A percentile compares a stretch with the other conserved stretches of the same genome.
These are phyloP conservation scores for Parascotia fuliginaria DNA, from an alignment of 2,888 invertebrate genomes.

Conservation along the genomic window DNA sequence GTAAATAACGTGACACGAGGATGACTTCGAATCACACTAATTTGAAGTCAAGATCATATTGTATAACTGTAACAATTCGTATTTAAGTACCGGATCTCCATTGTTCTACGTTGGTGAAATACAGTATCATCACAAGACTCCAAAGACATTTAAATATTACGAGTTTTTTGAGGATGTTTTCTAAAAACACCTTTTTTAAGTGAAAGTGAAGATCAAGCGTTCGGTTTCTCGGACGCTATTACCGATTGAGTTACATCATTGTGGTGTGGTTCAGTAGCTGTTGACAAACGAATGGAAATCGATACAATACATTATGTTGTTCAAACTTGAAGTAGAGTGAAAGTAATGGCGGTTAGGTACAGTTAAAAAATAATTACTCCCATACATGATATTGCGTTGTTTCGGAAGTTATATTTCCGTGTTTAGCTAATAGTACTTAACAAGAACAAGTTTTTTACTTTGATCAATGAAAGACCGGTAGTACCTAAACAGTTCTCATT, in stretches of 20 bases:
- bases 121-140: neutral
- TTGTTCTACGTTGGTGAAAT: slow-evolving; percentile 27
- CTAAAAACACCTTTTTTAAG: slow-evolving; percentile 6
- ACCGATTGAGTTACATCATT: slow-evolving; percentile 26
- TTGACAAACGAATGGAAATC: slow-evolving; percentile 40
- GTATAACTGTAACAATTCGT: slow-evolving; percentile 30
- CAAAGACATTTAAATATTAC: neutral
- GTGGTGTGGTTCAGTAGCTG: slow-evolving; percentile 7
- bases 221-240: slow-evolving; percentile 18
- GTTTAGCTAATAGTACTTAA: slow-evolving; percentile 10
- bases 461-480: neutral
- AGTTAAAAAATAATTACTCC: slow-evolving; percentile 12
- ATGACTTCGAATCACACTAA: slow-evolving; percentile 35
- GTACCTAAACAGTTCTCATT: neutral
- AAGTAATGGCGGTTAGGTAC: slow-evolving; percentile 20
- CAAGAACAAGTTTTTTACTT: neutral
- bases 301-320: slow-evolving; percentile 20
- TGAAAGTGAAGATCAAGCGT: slow-evolving; percentile 34
- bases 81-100: slow-evolving; percentile 33
- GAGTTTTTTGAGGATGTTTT: neutral
- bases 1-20: slow-evolving; percentile 35
- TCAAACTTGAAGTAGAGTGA: slow-evolving; percentile 27
- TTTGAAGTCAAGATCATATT: slow-evolving; percentile 16
- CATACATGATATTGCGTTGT: slow-evolving; percentile 5
- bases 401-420: slow-evolving; percentile 33